Base-by-base conservation (phyloP, 2,888 invertebrate species). In the Aproaerema taeniolella region DNA sequence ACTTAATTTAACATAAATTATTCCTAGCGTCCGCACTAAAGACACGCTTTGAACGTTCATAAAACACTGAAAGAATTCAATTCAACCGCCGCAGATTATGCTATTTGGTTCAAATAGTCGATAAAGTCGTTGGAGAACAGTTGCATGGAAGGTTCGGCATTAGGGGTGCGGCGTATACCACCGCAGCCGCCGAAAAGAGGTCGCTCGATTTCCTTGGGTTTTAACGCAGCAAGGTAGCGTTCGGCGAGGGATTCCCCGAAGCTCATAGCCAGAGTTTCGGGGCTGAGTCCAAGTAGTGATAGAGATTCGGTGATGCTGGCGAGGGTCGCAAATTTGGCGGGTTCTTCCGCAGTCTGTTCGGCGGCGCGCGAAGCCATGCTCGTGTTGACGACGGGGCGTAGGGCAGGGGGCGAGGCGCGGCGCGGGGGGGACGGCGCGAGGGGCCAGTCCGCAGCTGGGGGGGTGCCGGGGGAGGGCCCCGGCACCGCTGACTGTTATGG, bases 401-500 rank as follows among this genome's bases (percentile, higher is more conserved):
- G 60, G 38, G 77, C 76, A 35, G 79, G 81, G 30, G 85, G 83
- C 34, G 82, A 80, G 31, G 79, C 77, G 46, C 80, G 78, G 37
- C 78, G 77, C 46, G 81, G 78, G 12, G 81, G 78, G 47, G 80
- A 67, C 53, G 78, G 71, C 53, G 81, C 71, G 83, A n/a, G n/a
- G n/a, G n/a, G n/a, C n/a, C 83, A 82, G 42, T 80, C 79, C 41
- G n/a, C n/a, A n/a, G 58, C 55, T 49, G 75, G 70, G 73, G 83
- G 74, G 83, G 83, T 80, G 85, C 80, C 79, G 75, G 86, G 79
- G 66, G 83, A 77, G 65, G 80, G 76, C 79, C 89, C 90, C 89
- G 90, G 88, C 89, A 89, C 88, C 89, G 90, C 92, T 90, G 91
- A 87, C 89, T 92, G 95, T 94, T 95, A 95, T 92, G 95, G 94